Conservation (phyloP, 2,113 vertebrate genomes). For the Protobothrops flavoviridis region DNA sequence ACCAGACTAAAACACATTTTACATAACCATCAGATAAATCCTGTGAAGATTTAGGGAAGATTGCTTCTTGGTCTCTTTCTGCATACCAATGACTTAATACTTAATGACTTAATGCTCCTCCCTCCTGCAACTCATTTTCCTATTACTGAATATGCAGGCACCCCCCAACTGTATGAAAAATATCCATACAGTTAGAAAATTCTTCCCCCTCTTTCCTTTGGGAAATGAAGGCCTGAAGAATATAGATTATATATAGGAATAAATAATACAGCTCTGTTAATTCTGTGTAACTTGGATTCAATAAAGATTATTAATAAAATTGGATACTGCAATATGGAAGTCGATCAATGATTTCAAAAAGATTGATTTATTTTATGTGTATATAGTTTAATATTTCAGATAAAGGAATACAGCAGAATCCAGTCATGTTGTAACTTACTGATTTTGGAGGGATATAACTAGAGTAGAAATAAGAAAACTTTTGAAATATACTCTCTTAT, state of each 20-base stretch:
- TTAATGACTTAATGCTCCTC: too few species aligned
- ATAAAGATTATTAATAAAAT: background rate
- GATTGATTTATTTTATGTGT: background rate
- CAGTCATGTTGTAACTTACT: background rate
- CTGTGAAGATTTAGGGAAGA: too few species aligned
- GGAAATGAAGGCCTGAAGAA: background rate
- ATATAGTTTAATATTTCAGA: background rate
- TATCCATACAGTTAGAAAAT: too few species aligned
- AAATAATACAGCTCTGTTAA: rapidly evolving
- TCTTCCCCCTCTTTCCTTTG: background rate
- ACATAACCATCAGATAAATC: too few species aligned
- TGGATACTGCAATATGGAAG: too few species aligned
- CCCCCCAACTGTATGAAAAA: too few species aligned
- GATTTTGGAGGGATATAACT: background rate
- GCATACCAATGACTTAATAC: too few species aligned
- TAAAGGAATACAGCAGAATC: background rate
- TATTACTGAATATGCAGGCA: too few species aligned
- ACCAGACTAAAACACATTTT: too few species aligned
- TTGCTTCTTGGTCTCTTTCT: too few species aligned
- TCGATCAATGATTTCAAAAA: background rate
- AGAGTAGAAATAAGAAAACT: background rate
- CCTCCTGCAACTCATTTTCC: too few species aligned
- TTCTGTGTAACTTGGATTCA: background rate
- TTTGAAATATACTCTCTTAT: background rate
- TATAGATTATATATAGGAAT: background rate